Percentiles rank a stretch among this genome's conserved stretches.
Conservation (phyloP, 2,888 invertebrate species). For the Cylindroiulus punctatus region DNA sequence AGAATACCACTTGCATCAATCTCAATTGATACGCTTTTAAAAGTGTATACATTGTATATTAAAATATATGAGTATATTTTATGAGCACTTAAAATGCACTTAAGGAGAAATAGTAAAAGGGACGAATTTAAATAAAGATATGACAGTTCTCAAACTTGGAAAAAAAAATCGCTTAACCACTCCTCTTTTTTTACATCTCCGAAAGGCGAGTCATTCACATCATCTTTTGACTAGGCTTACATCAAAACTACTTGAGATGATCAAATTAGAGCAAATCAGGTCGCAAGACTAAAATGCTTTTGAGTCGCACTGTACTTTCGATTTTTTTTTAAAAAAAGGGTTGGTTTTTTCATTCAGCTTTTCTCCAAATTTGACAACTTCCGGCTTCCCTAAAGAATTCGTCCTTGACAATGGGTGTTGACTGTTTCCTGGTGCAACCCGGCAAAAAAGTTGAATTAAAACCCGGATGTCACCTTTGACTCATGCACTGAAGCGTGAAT, state of each 20-base stretch:
- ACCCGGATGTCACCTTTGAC: background rate
- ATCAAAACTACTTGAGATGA: background rate
- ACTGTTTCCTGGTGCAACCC: background rate
- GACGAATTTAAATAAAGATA: slow-evolving; percentile 14
- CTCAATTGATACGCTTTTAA: background rate
- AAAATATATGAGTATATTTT: slow-evolving; percentile 1
- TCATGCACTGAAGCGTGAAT: background rate
- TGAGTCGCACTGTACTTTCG: background rate
- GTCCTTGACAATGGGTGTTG: background rate
- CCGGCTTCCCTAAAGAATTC: background rate
- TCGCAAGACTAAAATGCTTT: background rate
- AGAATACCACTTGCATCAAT: background rate
- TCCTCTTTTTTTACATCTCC: background rate
- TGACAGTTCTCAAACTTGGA: background rate
- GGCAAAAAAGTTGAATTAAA: background rate
- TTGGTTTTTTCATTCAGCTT: background rate
- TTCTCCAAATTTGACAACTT: background rate
- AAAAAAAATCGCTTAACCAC: background rate
- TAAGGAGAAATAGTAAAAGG: background rate
- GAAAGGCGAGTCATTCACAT: background rate
- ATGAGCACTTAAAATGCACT: slow-evolving; percentile 33
- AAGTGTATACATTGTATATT: background rate
- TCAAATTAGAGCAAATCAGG: background rate
- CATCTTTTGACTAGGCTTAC: no score
- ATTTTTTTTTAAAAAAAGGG: background rate